These are phyloP conservation scores for Lasaia peninsularis DNA, from an alignment of 1,140 invertebrate genomes.

Conservation along the genomic window DNA sequence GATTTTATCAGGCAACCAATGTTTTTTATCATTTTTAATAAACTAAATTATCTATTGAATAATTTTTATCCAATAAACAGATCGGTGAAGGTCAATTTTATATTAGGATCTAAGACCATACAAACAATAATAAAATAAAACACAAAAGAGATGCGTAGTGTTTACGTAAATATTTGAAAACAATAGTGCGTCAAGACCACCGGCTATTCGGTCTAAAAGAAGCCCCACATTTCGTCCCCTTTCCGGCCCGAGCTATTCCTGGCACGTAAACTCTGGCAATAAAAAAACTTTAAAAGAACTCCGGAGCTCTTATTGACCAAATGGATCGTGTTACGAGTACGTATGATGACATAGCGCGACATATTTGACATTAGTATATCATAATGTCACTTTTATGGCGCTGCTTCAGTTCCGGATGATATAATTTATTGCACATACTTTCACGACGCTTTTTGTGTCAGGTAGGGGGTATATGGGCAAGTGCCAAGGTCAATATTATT, in stretches of 20 bases:
- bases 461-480: background rate
- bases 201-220: conserved; percentile 46
- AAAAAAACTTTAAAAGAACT: conserved; percentile 44
- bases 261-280: conserved; percentile 37
- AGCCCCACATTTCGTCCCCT: conserved; percentile 51
- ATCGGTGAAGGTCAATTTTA: no score
- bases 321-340: conserved; percentile 37
- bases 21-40: no score
- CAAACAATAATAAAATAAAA: background rate
- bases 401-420: no score
- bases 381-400: background rate
- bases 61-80: no score
- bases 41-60: no score
- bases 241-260: conserved; percentile 48
- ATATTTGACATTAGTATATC: conserved; percentile 18
- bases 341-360: conserved; percentile 30
- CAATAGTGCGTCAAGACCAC: conserved; percentile 35
- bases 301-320: conserved; percentile 45
- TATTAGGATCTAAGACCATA: no score
- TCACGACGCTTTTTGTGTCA: no score
- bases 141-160: background rate
- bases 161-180: conserved; percentile 12
- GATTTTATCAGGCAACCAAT: no score
- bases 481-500: no score
- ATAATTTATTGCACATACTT: background rate